Evolutionary conservation across 2,888 invertebrate genomes (phyloP).

Genomic region (Ditula angustiorana): DNA sequence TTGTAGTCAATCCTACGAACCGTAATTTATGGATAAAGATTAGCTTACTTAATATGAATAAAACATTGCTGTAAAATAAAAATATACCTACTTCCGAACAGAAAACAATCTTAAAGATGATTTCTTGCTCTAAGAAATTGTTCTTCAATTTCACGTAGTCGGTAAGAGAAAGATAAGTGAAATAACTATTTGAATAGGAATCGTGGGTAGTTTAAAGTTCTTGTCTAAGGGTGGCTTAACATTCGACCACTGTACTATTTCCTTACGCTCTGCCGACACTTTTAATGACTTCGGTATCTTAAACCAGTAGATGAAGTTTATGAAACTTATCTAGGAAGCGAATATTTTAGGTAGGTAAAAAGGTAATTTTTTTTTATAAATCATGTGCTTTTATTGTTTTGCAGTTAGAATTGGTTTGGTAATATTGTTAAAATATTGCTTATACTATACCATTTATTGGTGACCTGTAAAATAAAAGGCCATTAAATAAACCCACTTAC

Average conservation of each 20-base stretch:
- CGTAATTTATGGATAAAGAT: no score
- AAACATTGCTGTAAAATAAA: neutral
- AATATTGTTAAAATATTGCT: no score
- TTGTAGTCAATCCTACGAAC: no score
- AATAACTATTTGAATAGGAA: slow-evolving; percentile 69
- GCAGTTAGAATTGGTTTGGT: no score
- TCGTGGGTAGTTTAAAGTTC: slow-evolving; percentile 75
- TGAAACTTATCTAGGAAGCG: neutral
- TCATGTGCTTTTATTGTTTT: no score
- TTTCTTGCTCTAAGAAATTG: slow-evolving; percentile 53
- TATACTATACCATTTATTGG: no score
- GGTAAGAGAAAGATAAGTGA: slow-evolving; percentile 72
- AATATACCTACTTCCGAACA: no score
- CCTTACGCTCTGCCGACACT: slow-evolving; percentile 76
- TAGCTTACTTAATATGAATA: no score
- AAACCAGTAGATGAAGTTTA: slow-evolving; percentile 10
- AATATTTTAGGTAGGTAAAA: neutral
- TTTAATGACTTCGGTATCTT: slow-evolving; percentile 71
- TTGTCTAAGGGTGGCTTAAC: slow-evolving; percentile 66
- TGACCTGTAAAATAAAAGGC: no score
- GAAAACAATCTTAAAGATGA: slow-evolving; percentile 1
- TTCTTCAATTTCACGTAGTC: slow-evolving; percentile 64
- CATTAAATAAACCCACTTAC: neutral
- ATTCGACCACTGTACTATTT: slow-evolving; percentile 73
- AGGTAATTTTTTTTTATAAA: no score